Conservation (phyloP, 2,113 vertebrate genomes). For the Phyllostomus discolor region DNA sequence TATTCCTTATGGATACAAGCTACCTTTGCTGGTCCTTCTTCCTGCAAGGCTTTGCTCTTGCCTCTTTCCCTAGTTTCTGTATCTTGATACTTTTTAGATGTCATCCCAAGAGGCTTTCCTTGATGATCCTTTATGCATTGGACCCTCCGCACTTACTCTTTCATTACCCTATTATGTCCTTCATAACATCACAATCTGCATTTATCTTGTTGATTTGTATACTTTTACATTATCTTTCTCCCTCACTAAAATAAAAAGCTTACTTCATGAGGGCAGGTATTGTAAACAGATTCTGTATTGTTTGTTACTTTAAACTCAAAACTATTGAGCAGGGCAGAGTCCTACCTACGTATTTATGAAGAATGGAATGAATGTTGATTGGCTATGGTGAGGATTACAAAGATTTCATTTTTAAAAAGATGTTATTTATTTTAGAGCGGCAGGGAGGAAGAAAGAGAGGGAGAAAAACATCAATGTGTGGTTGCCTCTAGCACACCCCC, state of each 20-base stretch:
- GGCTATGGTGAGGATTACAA: not conserved
- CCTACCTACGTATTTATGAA: not conserved
- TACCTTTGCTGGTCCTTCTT: not conserved
- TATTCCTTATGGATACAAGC: not conserved
- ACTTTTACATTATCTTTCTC: not conserved
- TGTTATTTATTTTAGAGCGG: no score
- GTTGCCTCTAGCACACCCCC: no score
- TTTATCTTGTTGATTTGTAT: not conserved
- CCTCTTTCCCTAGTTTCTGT: not conserved
- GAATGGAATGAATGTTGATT: not conserved
- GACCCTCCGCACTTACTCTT: not conserved
- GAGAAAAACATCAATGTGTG: no score
- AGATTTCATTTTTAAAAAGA: not conserved
- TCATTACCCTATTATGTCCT: not conserved
- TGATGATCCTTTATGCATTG: not conserved
- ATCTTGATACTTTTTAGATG: not conserved
- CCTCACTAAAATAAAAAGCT: not conserved
- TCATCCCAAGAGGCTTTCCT: not conserved
- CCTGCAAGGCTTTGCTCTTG: not conserved
- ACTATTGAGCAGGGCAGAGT: not conserved
- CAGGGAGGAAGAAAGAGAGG: no score
- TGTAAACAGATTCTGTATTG: not conserved
- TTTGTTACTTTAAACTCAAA: not conserved
- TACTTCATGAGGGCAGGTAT: not conserved
- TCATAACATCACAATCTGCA: not conserved